A percentile compares a stretch with the other conserved stretches of the same genome.
These are phyloP conservation scores for Platycercus adscitus DNA, from an alignment of 2,113 vertebrate genomes.

Conservation along the genomic window DNA sequence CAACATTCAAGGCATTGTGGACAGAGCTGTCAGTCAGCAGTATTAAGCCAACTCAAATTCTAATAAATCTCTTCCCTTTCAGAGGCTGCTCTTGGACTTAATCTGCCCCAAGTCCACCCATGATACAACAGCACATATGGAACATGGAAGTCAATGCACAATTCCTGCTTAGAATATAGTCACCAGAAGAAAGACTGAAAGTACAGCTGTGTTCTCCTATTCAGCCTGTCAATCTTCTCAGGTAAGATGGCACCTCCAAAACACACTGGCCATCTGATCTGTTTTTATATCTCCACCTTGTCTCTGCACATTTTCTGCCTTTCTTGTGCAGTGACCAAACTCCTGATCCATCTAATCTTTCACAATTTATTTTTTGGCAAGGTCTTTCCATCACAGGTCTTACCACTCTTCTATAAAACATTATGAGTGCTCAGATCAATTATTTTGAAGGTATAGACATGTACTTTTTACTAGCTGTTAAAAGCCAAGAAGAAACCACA, in stretches of 20 bases:
- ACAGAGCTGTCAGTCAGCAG: not conserved
- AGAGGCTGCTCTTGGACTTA: not conserved
- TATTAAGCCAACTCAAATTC: not conserved
- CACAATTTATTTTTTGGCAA: not conserved
- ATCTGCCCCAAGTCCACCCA: not conserved
- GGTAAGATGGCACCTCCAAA: not conserved
- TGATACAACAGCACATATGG: not conserved
- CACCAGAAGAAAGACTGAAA: not conserved
- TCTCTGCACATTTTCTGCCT: not conserved
- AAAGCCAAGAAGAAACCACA: not conserved
- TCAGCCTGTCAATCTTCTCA: not conserved
- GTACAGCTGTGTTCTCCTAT: fast-evolving
- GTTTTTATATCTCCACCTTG: not conserved
- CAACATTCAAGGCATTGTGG: not conserved
- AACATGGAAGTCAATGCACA: not conserved
- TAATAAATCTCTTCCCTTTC: not conserved
- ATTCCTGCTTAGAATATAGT: not conserved
- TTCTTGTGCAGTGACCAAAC: not conserved
- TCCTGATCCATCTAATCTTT: not conserved
- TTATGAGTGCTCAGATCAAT: not conserved
- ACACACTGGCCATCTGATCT: not conserved
- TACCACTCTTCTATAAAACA: not conserved
- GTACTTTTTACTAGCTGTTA: not conserved
- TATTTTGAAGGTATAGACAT: not conserved
- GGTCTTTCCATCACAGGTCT: not conserved